Percentiles rank a stretch among this genome's conserved stretches.
phyloP scores from a whole-genome alignment of 2,888 invertebrate species.

The Pandemis cinnamomeana region DNA sequence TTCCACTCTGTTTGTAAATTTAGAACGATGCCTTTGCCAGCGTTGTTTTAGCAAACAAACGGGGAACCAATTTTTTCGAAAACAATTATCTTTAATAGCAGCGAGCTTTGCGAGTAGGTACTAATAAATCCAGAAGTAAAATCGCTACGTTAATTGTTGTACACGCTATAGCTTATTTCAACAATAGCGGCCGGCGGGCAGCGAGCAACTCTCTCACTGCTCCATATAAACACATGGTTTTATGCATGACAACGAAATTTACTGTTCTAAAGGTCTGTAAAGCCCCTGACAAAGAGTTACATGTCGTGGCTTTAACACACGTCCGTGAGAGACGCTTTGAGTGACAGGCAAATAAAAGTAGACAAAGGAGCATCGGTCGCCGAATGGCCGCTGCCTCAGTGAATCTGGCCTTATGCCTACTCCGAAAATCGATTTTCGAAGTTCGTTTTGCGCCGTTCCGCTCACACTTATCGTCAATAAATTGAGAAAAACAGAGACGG shows the following conservation, averaged over 20 bases:
- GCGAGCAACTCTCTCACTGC: slow-evolving; percentile 46
- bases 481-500: too few relatives aligned
- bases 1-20: slow-evolving; percentile 20
- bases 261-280: slow-evolving; percentile 72
- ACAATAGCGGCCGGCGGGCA: slow-evolving; percentile 49
- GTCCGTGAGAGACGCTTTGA: slow-evolving; percentile 70
- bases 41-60: background rate
- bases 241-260: slow-evolving; percentile 80
- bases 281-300: slow-evolving; percentile 72
- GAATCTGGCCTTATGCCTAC: background rate
- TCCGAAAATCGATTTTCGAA: too few relatives aligned
- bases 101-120: slow-evolving; percentile 41
- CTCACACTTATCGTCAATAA: too few relatives aligned
- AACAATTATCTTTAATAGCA: slow-evolving; percentile 48
- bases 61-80: background rate
- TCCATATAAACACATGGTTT: slow-evolving; percentile 71
- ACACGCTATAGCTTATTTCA: slow-evolving; percentile 47
- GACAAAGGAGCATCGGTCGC: slow-evolving; percentile 64
- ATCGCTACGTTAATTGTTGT: slow-evolving; percentile 55
- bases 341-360: slow-evolving; percentile 80
- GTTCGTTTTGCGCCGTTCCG: too few relatives aligned
- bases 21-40: slow-evolving; percentile 4
- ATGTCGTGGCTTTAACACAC: slow-evolving; percentile 71
- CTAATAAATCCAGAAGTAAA: slow-evolving; percentile 50
- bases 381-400: slow-evolving; percentile 34